These are phyloP conservation scores for Eudyptes chrysolophus DNA, from an alignment of 2,113 vertebrate species.

Conservation along the genomic window DNA sequence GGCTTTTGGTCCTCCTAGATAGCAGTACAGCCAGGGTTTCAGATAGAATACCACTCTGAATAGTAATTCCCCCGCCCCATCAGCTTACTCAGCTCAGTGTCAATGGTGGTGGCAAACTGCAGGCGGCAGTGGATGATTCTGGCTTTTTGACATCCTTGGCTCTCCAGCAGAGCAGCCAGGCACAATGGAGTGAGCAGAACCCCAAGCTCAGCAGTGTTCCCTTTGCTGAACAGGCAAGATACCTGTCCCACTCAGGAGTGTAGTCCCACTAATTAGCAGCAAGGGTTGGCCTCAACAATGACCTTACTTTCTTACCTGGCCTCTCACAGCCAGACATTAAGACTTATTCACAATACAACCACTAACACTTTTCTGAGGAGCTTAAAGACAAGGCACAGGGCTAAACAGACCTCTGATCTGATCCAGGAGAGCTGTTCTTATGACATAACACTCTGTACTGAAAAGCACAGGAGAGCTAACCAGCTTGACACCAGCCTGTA, in stretches of 20 bases:
- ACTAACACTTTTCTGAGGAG: neutral
- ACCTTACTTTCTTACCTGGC: neutral
- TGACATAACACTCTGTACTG: neutral
- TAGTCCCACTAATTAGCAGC: neutral
- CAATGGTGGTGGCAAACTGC: neutral
- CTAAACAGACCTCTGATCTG: neutral
- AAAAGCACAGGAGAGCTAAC: neutral
- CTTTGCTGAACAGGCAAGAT: neutral
- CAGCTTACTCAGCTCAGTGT: neutral
- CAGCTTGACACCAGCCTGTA: neutral
- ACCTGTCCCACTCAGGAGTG: neutral
- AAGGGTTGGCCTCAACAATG: neutral
- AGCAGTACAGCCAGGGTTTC: neutral
- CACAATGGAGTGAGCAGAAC: neutral
- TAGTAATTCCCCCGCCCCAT: neutral
- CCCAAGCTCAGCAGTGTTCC: neutral
- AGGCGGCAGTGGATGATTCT: neutral
- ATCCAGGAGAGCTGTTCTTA: neutral
- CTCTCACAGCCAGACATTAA: neutral
- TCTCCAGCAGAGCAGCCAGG: neutral
- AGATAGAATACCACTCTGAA: neutral
- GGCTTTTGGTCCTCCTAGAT: neutral
- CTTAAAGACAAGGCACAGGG: neutral
- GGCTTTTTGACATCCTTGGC: neutral
- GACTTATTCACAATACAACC: neutral